phyloP scores from a whole-genome alignment of 2,888 invertebrate species.

The Watsonalla binaria region DNA sequence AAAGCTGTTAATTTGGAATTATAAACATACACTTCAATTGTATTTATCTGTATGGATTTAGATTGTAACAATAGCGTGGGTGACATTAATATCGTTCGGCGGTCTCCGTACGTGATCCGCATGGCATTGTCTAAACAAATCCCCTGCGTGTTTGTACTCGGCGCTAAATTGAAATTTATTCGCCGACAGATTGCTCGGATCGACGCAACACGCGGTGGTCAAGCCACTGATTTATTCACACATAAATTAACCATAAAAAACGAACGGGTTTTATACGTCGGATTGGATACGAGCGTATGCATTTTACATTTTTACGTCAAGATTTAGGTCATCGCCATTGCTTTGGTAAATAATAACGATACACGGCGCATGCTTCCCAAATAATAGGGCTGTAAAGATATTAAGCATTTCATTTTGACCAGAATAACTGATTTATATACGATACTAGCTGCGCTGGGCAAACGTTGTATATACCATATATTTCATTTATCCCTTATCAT shows the following conservation, averaged over 20 bases:
- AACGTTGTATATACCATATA: no score
- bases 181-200: conserved; percentile 23
- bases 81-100: conserved; percentile 33
- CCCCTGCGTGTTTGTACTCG: conserved; percentile 26
- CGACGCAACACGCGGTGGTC: conserved; percentile 18
- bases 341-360: conserved; percentile 1
- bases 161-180: conserved; percentile 56
- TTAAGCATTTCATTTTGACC: not conserved
- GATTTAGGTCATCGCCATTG: conserved; percentile 4
- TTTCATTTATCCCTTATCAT: no score
- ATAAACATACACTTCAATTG: no score
- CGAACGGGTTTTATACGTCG: conserved; percentile 1
- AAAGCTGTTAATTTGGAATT: no score
- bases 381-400: not conserved
- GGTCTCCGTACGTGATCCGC: conserved; percentile 29
- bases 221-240: conserved; percentile 26
- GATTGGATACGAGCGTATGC: not conserved
- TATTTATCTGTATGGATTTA: no score
- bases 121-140: conserved; percentile 44
- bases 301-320: not conserved
- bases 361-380: conserved; percentile 2
- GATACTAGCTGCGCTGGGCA: no score
- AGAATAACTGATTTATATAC: not conserved
- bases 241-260: conserved; percentile 17
- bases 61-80: conserved; percentile 28